Evolutionary conservation across 2,113 vertebrate genomes (phyloP).

Genomic region (Tauraco erythrolophus): DNA sequence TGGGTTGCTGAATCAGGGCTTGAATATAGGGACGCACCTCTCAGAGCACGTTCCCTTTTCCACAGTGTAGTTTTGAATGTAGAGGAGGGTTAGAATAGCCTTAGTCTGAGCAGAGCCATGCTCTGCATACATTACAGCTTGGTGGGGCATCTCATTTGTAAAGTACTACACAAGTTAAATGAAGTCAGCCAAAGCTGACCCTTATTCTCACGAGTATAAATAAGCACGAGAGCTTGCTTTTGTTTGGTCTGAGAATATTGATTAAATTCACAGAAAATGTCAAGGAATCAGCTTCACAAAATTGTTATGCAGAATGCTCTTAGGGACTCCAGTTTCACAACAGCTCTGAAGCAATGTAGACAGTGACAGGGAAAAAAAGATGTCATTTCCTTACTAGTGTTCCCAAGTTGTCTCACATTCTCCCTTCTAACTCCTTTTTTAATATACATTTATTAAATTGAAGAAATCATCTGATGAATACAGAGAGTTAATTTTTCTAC

Average conservation of each 20-base stretch:
- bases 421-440: background rate
- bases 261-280: background rate
- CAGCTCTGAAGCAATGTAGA: background rate
- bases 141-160: background rate
- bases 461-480: background rate
- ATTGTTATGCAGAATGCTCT: background rate
- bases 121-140: background rate
- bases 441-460: background rate
- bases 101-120: background rate
- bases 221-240: background rate
- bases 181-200: background rate
- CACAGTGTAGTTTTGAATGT: background rate
- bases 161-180: background rate
- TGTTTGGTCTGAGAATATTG: background rate
- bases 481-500: background rate
- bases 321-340: background rate
- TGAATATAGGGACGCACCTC: background rate
- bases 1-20: background rate
- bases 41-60: background rate
- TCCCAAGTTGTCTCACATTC: background rate
- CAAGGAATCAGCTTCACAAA: background rate
- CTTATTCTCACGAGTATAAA: background rate
- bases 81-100: background rate
- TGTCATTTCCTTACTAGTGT: background rate
- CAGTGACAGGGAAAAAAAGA: background rate